Percentiles rank a stretch among this genome's conserved stretches.
Conservation (phyloP, 2,113 vertebrate species). For the Argyrosomus japonicus region DNA sequence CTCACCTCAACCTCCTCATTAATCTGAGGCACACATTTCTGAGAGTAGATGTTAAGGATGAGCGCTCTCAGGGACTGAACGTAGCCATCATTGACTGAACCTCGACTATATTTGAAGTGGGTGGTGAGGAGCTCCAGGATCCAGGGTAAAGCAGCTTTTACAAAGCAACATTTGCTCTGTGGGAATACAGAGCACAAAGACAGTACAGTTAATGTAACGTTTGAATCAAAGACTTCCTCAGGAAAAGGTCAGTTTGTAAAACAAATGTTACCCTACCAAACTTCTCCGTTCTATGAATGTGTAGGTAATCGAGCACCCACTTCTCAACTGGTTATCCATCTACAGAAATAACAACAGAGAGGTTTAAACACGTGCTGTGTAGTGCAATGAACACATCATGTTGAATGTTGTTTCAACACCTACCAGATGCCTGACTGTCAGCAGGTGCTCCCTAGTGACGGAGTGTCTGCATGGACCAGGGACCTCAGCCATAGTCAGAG, state of each 20-base stretch:
- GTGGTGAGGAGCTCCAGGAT: constrained; percentile 82
- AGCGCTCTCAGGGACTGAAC: constrained; percentile 80
- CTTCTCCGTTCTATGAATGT: constrained; percentile 82
- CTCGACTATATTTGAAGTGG: constrained; percentile 80
- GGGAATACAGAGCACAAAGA: constrained; percentile 26
- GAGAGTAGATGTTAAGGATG: constrained; percentile 85
- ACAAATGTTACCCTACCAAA: constrained; percentile 78
- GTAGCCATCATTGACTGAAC: constrained; percentile 80
- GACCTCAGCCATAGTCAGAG: constrained; percentile 80
- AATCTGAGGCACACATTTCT: constrained; percentile 83
- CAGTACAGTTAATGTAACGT: not conserved
- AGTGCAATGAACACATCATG: not conserved
- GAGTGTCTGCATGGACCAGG: constrained; percentile 86
- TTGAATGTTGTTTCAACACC: constrained; percentile 44
- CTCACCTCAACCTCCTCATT: constrained; percentile 84
- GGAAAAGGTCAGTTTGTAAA: constrained; percentile 12
- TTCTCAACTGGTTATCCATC: constrained; percentile 85
- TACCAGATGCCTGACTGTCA: constrained; percentile 81
- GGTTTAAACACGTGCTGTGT: not conserved
- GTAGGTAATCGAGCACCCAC: constrained; percentile 83
- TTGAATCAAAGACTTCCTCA: not conserved
- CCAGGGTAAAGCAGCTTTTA: constrained; percentile 84
- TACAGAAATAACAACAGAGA: constrained; percentile 53
- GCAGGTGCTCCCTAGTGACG: constrained; percentile 84
- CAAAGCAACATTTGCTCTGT: constrained; percentile 84